Evolutionary conservation across 1,140 invertebrate genomes (phyloP).

Genomic region (Lepidotrigona ventralis): DNA sequence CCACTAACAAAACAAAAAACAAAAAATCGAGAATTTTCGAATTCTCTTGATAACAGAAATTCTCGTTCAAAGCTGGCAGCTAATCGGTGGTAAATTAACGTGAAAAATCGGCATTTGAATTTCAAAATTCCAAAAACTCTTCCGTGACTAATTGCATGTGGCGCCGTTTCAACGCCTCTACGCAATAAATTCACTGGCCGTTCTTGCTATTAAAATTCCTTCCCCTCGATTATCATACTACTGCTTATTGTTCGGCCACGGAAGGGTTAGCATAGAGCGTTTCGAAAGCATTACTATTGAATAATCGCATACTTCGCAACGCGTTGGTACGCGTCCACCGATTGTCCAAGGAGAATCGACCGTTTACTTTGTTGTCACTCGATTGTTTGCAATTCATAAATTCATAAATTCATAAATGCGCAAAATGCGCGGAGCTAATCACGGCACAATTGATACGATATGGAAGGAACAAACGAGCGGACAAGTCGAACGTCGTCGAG

Average conservation of each 20-base stretch:
- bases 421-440: neutral
- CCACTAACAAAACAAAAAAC: neutral
- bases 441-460: neutral
- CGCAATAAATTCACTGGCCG: neutral
- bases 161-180: neutral
- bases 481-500: neutral
- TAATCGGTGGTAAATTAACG: neutral
- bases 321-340: neutral
- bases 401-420: too few relatives aligned
- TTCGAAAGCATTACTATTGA: conserved; percentile 18
- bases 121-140: neutral
- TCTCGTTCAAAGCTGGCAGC: neutral
- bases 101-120: neutral
- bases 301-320: neutral
- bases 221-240: neutral
- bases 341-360: neutral
- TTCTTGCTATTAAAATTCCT: conserved; percentile 6
- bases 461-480: neutral
- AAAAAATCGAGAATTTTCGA: too few relatives aligned
- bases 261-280: neutral
- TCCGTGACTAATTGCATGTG: conserved; percentile 1
- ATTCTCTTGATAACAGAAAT: neutral
- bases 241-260: neutral
- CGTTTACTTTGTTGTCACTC: neutral
- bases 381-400: conserved; percentile 1